Base-by-base conservation (phyloP, 2,888 invertebrate species). In the Nipponacmea schrenckii region DNA sequence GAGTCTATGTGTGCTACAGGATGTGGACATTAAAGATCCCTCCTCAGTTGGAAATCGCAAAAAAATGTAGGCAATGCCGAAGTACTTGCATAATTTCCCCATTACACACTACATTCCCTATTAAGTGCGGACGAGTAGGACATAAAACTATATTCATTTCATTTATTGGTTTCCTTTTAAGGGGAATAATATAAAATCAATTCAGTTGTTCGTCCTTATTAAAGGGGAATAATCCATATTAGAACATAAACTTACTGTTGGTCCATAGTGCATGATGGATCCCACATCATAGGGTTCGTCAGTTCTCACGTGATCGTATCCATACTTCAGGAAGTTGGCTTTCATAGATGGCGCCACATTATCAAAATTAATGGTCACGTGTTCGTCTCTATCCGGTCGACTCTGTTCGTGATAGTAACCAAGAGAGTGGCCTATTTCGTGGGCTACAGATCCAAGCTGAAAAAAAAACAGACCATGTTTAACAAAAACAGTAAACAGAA, bases 321-420 rank as follows among this genome's bases (percentile, higher is more conserved):
- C 76, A 44, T 81, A 77, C 71, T 76, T 82, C 63, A 76, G 77
- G 66, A 85, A 84, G 67, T 84, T 84, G 76, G 78, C 79, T 39
- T 75, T 71, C 46, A 76, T 78, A 27, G 77, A 77, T 3, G 69
- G 67, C 17, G 74, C 68, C 31, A 85, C 77, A 72, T 85, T 86
- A 17, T 76, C 68, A 46, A 70, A 64, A 31, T 77, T 70, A 14
- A 85, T 77, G 20, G 50, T 66, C 64, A 85, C 74, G 74, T 79
- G 73, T 1, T 79, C 70, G 70, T 86, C 83, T 24, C 84, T 66
- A 73, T 84, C 84, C 7, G 83, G 84, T 0, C 85, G 79, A 12
- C 81, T 81, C 72, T 85, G 84, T 70, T 85, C 84, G 77, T 85
- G 85, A 77, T 81, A 84, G 73, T 84, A 81, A 5, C 85, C 85